A percentile compares a stretch with the other conserved stretches of the same genome.
These are phyloP conservation scores for Pyrgilauda ruficollis DNA, from an alignment of 2,113 vertebrate genomes.

Conservation along the genomic window DNA sequence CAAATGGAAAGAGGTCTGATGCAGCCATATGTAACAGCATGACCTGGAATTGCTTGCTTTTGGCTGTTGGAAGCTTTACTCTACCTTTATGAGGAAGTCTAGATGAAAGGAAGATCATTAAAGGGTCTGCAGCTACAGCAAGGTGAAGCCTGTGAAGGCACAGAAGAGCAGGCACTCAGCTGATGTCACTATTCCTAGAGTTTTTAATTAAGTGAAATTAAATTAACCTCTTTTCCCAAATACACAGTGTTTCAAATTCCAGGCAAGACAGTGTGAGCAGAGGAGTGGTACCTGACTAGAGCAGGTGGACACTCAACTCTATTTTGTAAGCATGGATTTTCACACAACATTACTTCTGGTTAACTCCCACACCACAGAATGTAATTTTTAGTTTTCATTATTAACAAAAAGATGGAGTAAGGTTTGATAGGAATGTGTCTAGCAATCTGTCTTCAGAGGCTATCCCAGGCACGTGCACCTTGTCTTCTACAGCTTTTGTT, in stretches of 20 bases:
- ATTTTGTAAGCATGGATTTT: background rate
- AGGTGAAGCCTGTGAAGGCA: background rate
- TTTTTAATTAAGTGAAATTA: background rate
- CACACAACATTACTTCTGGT: background rate
- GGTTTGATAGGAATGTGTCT: background rate
- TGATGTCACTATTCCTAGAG: background rate
- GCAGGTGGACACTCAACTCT: background rate
- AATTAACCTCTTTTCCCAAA: background rate
- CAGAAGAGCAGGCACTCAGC: background rate
- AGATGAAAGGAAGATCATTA: background rate
- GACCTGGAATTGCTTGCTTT: constrained; percentile 17
- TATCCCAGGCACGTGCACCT: rapidly evolving
- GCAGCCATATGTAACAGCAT: background rate
- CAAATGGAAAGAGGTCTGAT: constrained; percentile 13
- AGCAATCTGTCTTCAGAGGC: background rate
- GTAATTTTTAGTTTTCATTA: background rate
- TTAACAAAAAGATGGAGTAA: background rate
- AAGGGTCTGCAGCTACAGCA: background rate
- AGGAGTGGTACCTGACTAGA: background rate
- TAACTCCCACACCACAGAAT: background rate
- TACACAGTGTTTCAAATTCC: background rate
- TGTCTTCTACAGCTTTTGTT: background rate
- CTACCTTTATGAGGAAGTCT: background rate
- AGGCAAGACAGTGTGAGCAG: background rate
- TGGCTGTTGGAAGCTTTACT: background rate